phyloP scores from a whole-genome alignment of 2,113 vertebrate genomes.

The Melanerpes formicivorus region DNA sequence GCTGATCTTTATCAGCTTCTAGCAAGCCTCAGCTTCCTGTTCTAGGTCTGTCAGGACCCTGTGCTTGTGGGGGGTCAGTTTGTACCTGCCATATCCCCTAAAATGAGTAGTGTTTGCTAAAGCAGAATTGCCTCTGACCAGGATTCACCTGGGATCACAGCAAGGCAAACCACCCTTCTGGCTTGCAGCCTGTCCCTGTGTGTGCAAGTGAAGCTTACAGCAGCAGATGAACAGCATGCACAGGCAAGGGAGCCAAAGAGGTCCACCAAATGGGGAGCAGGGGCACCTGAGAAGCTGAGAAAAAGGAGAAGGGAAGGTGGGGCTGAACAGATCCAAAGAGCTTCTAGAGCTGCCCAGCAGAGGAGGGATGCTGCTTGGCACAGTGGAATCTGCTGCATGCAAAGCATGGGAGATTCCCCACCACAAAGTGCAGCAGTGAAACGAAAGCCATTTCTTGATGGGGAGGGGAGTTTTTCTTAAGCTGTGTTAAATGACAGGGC shows the following conservation, averaged over 20 bases:
- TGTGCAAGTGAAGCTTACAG: not conserved
- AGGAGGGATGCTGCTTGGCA: not conserved
- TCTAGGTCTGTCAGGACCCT: no score
- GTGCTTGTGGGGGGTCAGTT: no score
- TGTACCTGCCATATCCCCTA: not conserved
- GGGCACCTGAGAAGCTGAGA: not conserved
- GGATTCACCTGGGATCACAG: not conserved
- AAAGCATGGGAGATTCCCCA: constrained; percentile 14
- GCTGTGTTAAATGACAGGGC: constrained; percentile 61
- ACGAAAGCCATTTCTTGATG: constrained; percentile 33
- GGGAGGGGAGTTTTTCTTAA: constrained; percentile 27
- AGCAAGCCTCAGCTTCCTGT: no score
- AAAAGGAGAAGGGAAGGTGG: not conserved
- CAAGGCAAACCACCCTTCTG: not conserved
- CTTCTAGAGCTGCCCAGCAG: not conserved
- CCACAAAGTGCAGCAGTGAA: constrained; percentile 32
- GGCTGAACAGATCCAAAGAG: not conserved
- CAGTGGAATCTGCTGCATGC: not conserved
- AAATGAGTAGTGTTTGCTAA: not conserved
- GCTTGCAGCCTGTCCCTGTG: not conserved
- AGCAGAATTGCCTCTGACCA: not conserved
- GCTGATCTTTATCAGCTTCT: no score
- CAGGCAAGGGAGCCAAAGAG: not conserved
- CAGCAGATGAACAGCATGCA: not conserved
- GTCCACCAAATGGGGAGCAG: not conserved